These are phyloP conservation scores for Drosophila multiciliata DNA, from an alignment of 2,888 invertebrate species.

Conservation along the genomic window DNA sequence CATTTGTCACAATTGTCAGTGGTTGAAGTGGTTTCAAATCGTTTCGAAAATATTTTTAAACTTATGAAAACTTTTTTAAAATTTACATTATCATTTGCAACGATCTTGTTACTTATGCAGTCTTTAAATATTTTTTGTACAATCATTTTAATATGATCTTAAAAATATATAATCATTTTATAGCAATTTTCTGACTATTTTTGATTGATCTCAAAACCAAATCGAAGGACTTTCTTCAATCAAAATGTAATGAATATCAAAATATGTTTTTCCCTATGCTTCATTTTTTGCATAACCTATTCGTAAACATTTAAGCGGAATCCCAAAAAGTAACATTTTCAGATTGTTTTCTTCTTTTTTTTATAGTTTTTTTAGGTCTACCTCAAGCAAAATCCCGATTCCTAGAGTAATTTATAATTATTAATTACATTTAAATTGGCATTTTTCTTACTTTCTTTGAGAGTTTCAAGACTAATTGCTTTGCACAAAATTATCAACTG, in stretches of 20 bases:
- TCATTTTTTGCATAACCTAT: slow-evolving; percentile 5
- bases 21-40: neutral
- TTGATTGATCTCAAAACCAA: neutral
- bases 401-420: neutral
- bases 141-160: neutral
- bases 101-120: neutral
- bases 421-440: neutral
- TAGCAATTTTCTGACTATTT: neutral
- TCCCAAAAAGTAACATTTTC: neutral
- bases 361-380: neutral
- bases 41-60: neutral
- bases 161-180: neutral
- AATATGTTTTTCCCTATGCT: neutral
- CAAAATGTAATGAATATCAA: neutral
- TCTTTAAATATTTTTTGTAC: neutral
- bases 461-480: neutral
- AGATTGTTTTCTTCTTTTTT: neutral
- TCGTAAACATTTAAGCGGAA: neutral
- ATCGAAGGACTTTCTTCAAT: neutral
- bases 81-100: neutral
- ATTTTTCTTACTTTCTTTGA: neutral
- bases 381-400: neutral
- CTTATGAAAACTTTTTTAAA: neutral
- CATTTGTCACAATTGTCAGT: too few species aligned
- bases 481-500: neutral